Conservation (phyloP, 2,888 invertebrate species). For the Ophion obscuratus region DNA sequence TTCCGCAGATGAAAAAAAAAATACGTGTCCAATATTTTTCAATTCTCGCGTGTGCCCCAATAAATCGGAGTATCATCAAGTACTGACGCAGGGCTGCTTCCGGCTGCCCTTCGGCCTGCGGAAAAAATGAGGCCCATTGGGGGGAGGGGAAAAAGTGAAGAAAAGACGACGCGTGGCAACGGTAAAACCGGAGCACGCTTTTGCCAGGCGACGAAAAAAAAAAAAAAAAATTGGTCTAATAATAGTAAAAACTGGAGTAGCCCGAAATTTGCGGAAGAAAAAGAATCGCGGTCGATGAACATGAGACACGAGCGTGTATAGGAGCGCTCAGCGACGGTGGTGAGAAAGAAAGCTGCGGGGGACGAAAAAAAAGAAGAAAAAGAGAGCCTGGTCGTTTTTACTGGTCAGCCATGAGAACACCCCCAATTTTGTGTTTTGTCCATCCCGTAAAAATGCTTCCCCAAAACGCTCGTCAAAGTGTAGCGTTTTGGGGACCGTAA, state of each 20-base stretch:
- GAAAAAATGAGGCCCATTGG: constrained; percentile 22
- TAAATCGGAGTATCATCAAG: constrained; percentile 74
- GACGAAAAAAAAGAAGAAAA: constrained; percentile 46
- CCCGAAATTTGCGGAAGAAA: constrained; percentile 66
- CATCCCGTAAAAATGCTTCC: constrained; percentile 46
- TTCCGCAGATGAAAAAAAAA: no score
- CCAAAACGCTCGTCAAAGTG: constrained; percentile 24
- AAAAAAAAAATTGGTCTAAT: constrained; percentile 83
- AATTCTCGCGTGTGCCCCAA: constrained; percentile 66
- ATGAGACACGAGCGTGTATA: constrained; percentile 25
- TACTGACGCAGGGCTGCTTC: constrained; percentile 59
- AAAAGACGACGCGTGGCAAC: constrained; percentile 69
- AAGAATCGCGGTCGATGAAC: constrained; percentile 62
- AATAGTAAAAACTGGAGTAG: constrained; percentile 82
- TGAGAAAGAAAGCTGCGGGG: constrained; percentile 53
- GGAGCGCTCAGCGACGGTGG: constrained; percentile 50
- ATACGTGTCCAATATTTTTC: no score
- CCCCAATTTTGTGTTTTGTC: constrained; percentile 41
- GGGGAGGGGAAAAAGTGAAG: constrained; percentile 12
- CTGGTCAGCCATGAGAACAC: constrained; percentile 14
- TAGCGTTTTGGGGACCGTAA: constrained; percentile 58
- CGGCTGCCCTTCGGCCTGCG: constrained; percentile 57
- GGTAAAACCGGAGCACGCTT: constrained; percentile 72
- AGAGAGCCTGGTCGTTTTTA: constrained; percentile 49
- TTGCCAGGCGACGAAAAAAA: constrained; percentile 74